These are phyloP conservation scores for Lates japonicus DNA, from an alignment of 2,797 vertebrate species.

Conservation along the genomic window DNA sequence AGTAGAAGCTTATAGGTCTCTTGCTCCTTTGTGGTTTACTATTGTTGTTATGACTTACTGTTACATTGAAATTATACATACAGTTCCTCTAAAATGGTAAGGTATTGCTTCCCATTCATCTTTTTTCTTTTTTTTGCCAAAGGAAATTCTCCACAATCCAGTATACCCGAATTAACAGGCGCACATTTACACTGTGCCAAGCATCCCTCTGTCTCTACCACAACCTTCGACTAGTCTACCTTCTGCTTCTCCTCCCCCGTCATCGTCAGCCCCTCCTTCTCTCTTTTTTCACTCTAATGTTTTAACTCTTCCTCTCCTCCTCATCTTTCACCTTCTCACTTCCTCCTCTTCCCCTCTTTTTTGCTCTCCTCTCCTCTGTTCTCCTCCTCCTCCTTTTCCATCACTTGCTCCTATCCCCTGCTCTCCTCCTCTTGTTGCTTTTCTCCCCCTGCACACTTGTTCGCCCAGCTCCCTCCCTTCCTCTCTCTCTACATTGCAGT, in stretches of 20 bases:
- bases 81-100: not conserved
- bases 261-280: slow-evolving; percentile 15
- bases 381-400: slow-evolving; percentile 10
- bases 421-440: slow-evolving; percentile 20
- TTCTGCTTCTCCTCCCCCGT: slow-evolving; percentile 4
- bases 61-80: not conserved
- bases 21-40: not conserved
- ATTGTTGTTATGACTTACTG: not conserved
- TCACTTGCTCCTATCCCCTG: slow-evolving; percentile 10
- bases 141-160: not conserved
- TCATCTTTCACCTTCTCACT: slow-evolving; percentile 14
- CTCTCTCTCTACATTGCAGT: slow-evolving; percentile 83
- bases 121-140: not conserved
- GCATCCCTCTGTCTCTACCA: not conserved
- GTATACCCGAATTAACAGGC: slow-evolving; percentile 5
- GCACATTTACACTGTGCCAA: slow-evolving; percentile 6
- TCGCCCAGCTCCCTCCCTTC: slow-evolving; percentile 37
- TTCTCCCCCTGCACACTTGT: slow-evolving; percentile 21
- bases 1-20: not conserved
- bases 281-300: slow-evolving; percentile 5
- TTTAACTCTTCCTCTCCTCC: slow-evolving; percentile 25
- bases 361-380: not conserved
- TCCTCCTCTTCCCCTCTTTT: not conserved
- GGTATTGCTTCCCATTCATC: not conserved
- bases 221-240: slow-evolving; percentile 27